These are phyloP conservation scores for Tetraneura akinire DNA, from an alignment of 1,140 invertebrate species.

Conservation along the genomic window DNA sequence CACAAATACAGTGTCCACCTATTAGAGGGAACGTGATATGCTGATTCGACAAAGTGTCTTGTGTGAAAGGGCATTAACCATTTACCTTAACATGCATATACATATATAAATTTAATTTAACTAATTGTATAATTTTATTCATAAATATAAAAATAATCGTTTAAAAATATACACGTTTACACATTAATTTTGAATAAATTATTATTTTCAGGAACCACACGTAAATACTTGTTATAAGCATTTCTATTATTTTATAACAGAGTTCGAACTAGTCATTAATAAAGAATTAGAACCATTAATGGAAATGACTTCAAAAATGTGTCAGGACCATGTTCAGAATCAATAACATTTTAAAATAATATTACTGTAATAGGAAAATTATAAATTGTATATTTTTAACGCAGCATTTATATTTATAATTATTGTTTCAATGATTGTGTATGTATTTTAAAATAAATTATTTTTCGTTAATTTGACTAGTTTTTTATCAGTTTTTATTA, in stretches of 20 bases:
- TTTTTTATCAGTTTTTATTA: background rate
- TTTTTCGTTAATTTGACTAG: background rate
- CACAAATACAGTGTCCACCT: no score
- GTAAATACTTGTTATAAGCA: slow-evolving; percentile 97
- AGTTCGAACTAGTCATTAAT: slow-evolving; percentile 81
- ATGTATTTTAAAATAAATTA: slow-evolving; percentile 20
- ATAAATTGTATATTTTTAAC: no score
- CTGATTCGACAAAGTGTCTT: no score
- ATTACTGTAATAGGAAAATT: background rate
- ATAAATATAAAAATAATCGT: no score
- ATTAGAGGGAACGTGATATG: no score
- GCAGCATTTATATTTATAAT: slow-evolving; percentile 4
- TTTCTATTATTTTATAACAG: slow-evolving; percentile 92
- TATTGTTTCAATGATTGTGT: background rate
- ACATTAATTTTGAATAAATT: slow-evolving; percentile 6
- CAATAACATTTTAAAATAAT: background rate
- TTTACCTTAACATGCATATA: no score
- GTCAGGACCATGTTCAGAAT: slow-evolving; percentile 57
- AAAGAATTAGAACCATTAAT: slow-evolving; percentile 87
- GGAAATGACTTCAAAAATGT: slow-evolving; percentile 75
- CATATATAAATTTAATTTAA: no score
- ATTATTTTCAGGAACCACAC: slow-evolving; percentile 80
- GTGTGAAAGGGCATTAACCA: no score
- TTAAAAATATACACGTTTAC: no score
- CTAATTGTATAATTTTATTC: no score